These are phyloP conservation scores for Heloderma charlesbogerti DNA, from an alignment of 2,113 vertebrate genomes.

Conservation along the genomic window DNA sequence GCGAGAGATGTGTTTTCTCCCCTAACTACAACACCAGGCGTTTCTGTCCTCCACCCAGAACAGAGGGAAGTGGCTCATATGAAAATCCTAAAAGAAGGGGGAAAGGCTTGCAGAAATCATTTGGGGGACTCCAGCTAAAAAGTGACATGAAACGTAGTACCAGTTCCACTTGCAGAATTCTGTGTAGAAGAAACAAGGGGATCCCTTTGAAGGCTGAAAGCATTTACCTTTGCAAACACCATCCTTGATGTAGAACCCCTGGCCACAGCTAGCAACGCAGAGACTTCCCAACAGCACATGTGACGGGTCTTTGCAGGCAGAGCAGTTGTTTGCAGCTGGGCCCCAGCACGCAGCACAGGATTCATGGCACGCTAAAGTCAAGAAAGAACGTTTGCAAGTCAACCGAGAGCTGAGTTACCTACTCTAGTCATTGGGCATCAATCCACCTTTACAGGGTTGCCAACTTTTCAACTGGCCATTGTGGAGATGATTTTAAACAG, in stretches of 20 bases:
- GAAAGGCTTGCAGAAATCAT: too few relatives aligned
- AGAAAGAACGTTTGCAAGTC: background rate
- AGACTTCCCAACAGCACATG: conserved; percentile 77
- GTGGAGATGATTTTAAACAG: background rate
- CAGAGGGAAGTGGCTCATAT: background rate
- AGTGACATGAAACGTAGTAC: background rate
- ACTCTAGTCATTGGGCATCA: background rate
- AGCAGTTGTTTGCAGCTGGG: conserved; percentile 79
- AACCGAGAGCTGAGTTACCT: background rate
- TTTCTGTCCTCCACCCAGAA: background rate
- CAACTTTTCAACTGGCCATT: background rate
- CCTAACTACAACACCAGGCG: background rate
- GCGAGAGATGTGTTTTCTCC: too few relatives aligned
- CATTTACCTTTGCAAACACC: conserved; percentile 85
- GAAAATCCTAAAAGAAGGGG: background rate
- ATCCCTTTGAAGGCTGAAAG: background rate
- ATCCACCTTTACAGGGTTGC: too few relatives aligned
- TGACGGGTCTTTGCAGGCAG: conserved; percentile 79
- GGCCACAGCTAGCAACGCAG: conserved; percentile 83
- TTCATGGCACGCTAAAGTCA: conserved; percentile 84
- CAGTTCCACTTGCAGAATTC: background rate
- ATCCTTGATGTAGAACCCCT: conserved; percentile 79
- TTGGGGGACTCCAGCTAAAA: background rate
- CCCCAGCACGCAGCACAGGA: conserved; percentile 87
- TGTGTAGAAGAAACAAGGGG: conserved; percentile 14